A percentile compares a stretch with the other conserved stretches of the same genome.
Conservation (phyloP, 2,797 vertebrate genomes). For the Brachyalestes nurse region DNA sequence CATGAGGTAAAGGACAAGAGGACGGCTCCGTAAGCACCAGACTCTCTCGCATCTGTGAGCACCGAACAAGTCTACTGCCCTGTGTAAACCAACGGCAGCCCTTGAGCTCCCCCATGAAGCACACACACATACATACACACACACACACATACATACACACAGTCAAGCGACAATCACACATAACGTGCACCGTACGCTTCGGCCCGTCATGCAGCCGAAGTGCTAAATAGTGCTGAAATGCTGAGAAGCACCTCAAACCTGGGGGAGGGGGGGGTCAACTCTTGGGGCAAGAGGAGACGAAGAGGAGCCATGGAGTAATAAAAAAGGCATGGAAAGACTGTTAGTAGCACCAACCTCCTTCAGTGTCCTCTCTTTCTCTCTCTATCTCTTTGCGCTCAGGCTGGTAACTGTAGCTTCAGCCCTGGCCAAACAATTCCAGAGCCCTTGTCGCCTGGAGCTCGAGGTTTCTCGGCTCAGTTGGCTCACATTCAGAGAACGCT, state of each 20-base stretch:
- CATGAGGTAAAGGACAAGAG: conserved; percentile 80
- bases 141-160: conserved; percentile 10
- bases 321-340: conserved; percentile 45
- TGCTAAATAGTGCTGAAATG: conserved; percentile 33
- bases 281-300: conserved; percentile 38
- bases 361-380: conserved; percentile 17
- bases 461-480: background rate
- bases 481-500: conserved; percentile 10
- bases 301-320: conserved; percentile 33
- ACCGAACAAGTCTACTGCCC: conserved; percentile 65
- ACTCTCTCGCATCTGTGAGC: conserved; percentile 55
- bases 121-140: conserved; percentile 5
- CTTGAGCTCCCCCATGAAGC: conserved; percentile 41
- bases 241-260: conserved; percentile 47
- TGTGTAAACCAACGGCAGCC: conserved; percentile 56
- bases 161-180: background rate
- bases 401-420: conserved; percentile 24
- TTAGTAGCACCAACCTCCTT: conserved; percentile 56
- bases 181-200: background rate
- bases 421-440: conserved; percentile 18
- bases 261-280: conserved; percentile 18
- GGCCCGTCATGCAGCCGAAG: conserved; percentile 24
- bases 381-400: conserved; percentile 2
- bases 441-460: background rate
- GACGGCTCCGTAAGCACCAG: conserved; percentile 67